Conservation (phyloP, 2,113 vertebrate genomes). For the Heterocephalus glaber region DNA sequence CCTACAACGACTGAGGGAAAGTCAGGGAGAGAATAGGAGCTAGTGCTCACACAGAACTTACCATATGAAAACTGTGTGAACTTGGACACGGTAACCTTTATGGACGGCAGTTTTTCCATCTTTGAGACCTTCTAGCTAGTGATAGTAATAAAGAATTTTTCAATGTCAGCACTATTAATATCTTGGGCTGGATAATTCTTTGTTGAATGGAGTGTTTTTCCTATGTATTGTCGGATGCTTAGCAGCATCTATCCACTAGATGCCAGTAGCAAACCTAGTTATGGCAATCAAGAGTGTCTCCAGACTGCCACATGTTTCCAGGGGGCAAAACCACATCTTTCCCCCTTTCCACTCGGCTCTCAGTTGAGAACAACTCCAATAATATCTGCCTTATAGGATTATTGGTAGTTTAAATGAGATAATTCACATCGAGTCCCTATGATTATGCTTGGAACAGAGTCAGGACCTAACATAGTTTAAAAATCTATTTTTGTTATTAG, state of each 20-base stretch:
- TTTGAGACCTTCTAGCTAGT: not conserved
- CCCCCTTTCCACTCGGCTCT: not conserved
- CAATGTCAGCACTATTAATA: not conserved
- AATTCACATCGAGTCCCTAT: not conserved
- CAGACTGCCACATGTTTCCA: not conserved
- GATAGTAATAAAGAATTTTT: not conserved
- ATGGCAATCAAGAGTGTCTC: not conserved
- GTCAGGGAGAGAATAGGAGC: not conserved
- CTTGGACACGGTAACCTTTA: not conserved
- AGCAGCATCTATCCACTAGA: constrained; percentile 52
- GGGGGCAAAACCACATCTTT: not conserved
- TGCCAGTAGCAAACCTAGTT: constrained; percentile 59
- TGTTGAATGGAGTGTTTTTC: not conserved
- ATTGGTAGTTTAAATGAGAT: not conserved
- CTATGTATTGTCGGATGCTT: not conserved
- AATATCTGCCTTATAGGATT: not conserved
- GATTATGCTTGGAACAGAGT: not conserved
- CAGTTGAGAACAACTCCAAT: not conserved
- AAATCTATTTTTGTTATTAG: not conserved
- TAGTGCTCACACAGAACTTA: not conserved
- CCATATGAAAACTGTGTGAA: not conserved
- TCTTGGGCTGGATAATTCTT: not conserved
- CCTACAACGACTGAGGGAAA: not conserved
- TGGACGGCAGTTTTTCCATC: not conserved
- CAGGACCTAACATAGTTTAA: not conserved